These are phyloP conservation scores for Gadus chalcogrammus DNA, from an alignment of 2,113 vertebrate species.

Conservation along the genomic window DNA sequence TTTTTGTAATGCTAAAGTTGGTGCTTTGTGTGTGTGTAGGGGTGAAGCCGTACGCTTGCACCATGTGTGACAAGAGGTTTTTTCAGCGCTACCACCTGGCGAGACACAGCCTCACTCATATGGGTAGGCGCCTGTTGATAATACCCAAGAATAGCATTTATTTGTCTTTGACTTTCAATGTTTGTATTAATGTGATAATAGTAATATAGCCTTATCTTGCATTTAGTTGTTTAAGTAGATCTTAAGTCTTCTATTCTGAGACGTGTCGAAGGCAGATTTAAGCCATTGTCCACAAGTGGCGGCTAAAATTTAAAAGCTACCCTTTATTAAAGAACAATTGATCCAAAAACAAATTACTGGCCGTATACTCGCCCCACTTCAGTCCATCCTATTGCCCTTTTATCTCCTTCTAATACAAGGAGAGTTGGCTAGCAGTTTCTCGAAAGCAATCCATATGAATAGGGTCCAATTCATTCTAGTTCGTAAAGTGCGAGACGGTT, in stretches of 20 bases:
- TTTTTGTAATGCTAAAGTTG: conserved; percentile 57
- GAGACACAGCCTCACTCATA: conserved; percentile 94
- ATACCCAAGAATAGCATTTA: conserved; percentile 67
- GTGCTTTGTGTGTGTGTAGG: conserved; percentile 81
- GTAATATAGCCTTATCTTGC: conserved; percentile 42
- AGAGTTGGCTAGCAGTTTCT: too few species aligned
- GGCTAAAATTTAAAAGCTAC: conserved; percentile 16
- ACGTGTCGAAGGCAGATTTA: conserved; percentile 38
- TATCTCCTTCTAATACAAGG: too few species aligned
- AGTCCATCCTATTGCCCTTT: too few species aligned
- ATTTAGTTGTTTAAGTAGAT: conserved; percentile 38
- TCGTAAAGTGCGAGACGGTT: too few species aligned
- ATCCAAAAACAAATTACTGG: too few species aligned
- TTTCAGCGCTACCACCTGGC: conserved; percentile 97
- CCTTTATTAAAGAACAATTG: background rate
- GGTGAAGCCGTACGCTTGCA: conserved; percentile 93
- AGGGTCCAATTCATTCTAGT: too few species aligned
- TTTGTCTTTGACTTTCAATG: conserved; percentile 39
- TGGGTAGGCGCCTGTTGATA: conserved; percentile 87
- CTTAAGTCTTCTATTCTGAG: conserved; percentile 13
- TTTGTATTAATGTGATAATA: conserved; percentile 31
- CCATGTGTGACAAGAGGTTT: conserved; percentile 95
- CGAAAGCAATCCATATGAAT: too few species aligned
- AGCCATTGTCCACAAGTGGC: conserved; percentile 70
- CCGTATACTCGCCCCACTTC: too few species aligned